These are phyloP conservation scores for Zaprionus nigranus DNA, from an alignment of 1,140 invertebrate species.

Conservation along the genomic window DNA sequence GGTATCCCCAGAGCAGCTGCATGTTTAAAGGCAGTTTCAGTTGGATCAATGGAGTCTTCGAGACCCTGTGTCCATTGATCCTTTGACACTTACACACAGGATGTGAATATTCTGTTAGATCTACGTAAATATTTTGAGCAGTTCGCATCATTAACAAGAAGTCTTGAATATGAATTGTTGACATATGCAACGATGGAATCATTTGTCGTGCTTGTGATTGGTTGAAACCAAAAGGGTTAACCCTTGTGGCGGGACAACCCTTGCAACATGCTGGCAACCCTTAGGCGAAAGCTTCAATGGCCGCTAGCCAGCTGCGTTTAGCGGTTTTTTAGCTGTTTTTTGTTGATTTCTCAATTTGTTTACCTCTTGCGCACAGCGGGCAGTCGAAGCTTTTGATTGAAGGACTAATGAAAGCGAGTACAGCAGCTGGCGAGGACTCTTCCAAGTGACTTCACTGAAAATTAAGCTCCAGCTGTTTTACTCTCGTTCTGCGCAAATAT, in stretches of 20 bases:
- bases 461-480: conserved; percentile 46
- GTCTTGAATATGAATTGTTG: conserved; percentile 24
- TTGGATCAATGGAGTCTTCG: neutral
- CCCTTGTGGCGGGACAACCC: conserved; percentile 20
- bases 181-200: conserved; percentile 4
- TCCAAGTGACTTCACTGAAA: conserved; percentile 3
- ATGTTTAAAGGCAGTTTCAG: neutral
- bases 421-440: neutral
- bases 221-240: conserved; percentile 47
- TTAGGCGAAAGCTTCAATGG: conserved; percentile 45
- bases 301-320: conserved; percentile 38
- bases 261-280: conserved; percentile 28
- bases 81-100: conserved; percentile 45
- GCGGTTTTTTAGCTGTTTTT: conserved; percentile 9
- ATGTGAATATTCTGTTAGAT: conserved; percentile 5
- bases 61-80: conserved; percentile 27
- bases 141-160: conserved; percentile 21
- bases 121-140: conserved; percentile 51
- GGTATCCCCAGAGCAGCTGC: conserved; percentile 35
- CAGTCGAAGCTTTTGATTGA: conserved; percentile 38
- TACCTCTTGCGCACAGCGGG: conserved; percentile 17
- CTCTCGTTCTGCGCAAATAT: conserved; percentile 42
- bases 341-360: conserved; percentile 23
- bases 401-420: neutral
- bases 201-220: conserved; percentile 50